A percentile compares a stretch with the other conserved stretches of the same genome.
phyloP scores from a whole-genome alignment of 2,888 invertebrate genomes.

The Megalurothrips usitatus region DNA sequence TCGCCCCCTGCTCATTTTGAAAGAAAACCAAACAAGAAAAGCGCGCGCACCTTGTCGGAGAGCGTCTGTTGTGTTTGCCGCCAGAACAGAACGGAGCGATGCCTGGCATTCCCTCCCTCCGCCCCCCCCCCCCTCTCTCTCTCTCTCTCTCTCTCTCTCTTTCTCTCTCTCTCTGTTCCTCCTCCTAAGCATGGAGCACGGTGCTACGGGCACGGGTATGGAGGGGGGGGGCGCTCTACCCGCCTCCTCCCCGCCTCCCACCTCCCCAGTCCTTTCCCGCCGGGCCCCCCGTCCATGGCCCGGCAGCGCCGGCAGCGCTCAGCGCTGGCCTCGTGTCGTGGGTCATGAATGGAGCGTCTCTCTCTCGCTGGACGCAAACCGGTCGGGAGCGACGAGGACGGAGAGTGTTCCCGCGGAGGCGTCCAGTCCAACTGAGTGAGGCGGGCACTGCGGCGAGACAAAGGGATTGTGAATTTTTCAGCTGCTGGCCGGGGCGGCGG shows the following conservation, averaged over 20 bases:
- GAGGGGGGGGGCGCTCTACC: background rate
- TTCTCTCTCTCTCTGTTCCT: background rate
- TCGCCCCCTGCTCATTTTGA: no score
- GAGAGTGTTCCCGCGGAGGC: background rate
- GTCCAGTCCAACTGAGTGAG: background rate
- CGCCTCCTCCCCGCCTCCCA: background rate
- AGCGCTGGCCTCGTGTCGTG: background rate
- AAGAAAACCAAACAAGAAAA: no score
- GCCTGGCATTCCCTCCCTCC: no score
- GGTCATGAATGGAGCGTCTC: background rate
- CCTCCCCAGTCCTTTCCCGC: background rate
- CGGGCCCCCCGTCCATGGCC: background rate
- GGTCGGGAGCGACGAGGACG: no score
- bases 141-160: background rate
- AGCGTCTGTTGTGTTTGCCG: no score
- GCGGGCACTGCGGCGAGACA: background rate
- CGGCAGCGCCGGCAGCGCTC: background rate
- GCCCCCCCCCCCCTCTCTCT: background rate
- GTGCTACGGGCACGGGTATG: background rate
- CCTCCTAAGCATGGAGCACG: background rate
- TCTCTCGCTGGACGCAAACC: no score
- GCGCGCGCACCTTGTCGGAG: no score
- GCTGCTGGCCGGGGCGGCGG: background rate
- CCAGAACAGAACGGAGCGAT: no score
- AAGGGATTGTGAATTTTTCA: constrained; percentile 13